Conservation (phyloP, 2,888 invertebrate genomes). For the Cancer borealis region DNA sequence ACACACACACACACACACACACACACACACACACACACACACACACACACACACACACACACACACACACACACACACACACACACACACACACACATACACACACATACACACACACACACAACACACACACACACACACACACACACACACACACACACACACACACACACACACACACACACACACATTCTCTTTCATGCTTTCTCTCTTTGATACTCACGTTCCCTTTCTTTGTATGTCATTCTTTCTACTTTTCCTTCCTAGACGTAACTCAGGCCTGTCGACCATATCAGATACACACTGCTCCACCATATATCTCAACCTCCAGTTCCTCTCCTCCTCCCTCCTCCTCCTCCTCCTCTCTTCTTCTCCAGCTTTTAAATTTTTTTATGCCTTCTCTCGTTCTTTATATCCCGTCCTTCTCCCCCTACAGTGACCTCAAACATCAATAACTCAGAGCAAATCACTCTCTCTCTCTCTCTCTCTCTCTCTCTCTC, state of each 20-base stretch:
- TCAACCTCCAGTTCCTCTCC: neutral
- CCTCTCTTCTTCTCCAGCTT: too few relatives aligned
- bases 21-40: neutral
- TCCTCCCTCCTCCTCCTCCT: too few relatives aligned
- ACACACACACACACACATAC: neutral
- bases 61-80: neutral
- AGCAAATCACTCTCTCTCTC: neutral
- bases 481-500: neutral
- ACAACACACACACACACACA: neutral
- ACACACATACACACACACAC: too few relatives aligned
- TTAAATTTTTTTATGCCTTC: too few relatives aligned
- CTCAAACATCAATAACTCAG: slow-evolving; percentile 18
- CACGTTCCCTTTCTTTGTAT: neutral
- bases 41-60: neutral
- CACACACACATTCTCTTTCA: neutral
- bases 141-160: neutral
- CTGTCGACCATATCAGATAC: neutral
- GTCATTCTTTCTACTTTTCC: neutral
- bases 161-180: neutral
- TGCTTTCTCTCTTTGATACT: neutral
- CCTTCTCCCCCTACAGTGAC: neutral
- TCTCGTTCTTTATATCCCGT: neutral
- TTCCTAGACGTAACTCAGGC: neutral
- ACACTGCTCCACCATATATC: neutral
- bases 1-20: too few relatives aligned